phyloP scores from a whole-genome alignment of 2,797 vertebrate species.

The Phataginus tricuspis region DNA sequence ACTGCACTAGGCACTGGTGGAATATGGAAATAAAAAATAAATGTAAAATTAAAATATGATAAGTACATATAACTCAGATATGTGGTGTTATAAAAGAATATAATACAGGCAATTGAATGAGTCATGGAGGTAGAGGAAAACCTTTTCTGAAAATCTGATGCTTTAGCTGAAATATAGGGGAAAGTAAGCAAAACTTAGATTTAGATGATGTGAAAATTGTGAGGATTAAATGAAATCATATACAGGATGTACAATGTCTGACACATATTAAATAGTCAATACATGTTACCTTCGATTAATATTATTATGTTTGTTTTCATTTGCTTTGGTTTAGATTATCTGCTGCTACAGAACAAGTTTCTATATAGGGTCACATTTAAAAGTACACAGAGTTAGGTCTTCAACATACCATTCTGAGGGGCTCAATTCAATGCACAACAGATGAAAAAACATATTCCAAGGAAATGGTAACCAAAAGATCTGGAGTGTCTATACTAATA shows the following conservation, averaged over 20 bases:
- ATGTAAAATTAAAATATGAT: neutral
- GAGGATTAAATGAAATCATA: neutral
- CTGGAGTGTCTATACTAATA: no score
- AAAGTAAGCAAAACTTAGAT: neutral
- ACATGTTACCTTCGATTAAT: neutral
- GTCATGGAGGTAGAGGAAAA: neutral
- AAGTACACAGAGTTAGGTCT: no score
- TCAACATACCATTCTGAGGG: no score
- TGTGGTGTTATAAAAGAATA: neutral
- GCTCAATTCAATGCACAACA: no score
- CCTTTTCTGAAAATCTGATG: neutral
- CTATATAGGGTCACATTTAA: no score
- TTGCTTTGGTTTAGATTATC: neutral
- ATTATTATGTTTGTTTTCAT: neutral
- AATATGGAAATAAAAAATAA: neutral
- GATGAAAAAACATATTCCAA: no score
- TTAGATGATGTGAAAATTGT: neutral
- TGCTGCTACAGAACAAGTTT: neutral
- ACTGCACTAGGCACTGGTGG: neutral
- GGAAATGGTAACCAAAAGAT: no score
- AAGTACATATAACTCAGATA: neutral
- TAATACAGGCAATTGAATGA: neutral
- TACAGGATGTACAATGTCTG: neutral
- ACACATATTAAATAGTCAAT: neutral
- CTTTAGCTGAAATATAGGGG: neutral